Conservation (phyloP, 2,797 vertebrate genomes). For the Chelon labrosus region DNA sequence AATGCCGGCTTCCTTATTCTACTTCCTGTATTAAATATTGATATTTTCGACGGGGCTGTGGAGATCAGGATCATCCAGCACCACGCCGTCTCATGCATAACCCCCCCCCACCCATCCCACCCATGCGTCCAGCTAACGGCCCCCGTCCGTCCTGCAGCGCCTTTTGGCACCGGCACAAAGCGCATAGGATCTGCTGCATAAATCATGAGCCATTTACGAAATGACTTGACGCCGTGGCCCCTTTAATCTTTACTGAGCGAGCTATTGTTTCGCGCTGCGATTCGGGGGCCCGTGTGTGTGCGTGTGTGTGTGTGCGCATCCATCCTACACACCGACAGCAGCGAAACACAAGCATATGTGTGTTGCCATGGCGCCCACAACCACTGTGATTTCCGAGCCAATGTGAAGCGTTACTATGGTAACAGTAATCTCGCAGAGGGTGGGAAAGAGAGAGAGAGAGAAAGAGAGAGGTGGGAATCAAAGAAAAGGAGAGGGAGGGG, state of each 20-base stretch:
- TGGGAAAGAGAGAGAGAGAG: conserved; percentile 51
- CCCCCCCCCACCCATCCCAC: neutral
- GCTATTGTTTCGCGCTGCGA: conserved; percentile 43
- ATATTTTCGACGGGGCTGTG: conserved; percentile 48
- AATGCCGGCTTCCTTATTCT: conserved; percentile 34
- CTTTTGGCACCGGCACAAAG: conserved; percentile 62
- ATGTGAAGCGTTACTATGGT: conserved; percentile 82
- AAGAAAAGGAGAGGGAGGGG: conserved; percentile 29
- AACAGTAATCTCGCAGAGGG: conserved; percentile 83
- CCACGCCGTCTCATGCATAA: conserved; percentile 36
- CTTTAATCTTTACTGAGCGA: conserved; percentile 63
- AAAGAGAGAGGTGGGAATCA: conserved; percentile 35
- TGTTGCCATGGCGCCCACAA: conserved; percentile 85
- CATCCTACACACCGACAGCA: conserved; percentile 52
- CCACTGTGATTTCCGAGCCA: conserved; percentile 79
- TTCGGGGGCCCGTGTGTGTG: conserved; percentile 25
- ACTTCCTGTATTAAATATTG: conserved; percentile 64
- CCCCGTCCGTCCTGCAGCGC: conserved; percentile 46
- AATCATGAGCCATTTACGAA: conserved; percentile 79
- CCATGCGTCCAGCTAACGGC: conserved; percentile 52
- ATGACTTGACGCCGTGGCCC: conserved; percentile 57
- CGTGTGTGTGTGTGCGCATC: conserved; percentile 31
- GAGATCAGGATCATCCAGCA: conserved; percentile 50
- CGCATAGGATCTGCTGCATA: conserved; percentile 71
- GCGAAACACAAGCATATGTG: conserved; percentile 77